A percentile compares a stretch with the other conserved stretches of the same genome.
Evolutionary conservation across 2,888 invertebrate species (phyloP).

Genomic region (Andrena bicolor): DNA sequence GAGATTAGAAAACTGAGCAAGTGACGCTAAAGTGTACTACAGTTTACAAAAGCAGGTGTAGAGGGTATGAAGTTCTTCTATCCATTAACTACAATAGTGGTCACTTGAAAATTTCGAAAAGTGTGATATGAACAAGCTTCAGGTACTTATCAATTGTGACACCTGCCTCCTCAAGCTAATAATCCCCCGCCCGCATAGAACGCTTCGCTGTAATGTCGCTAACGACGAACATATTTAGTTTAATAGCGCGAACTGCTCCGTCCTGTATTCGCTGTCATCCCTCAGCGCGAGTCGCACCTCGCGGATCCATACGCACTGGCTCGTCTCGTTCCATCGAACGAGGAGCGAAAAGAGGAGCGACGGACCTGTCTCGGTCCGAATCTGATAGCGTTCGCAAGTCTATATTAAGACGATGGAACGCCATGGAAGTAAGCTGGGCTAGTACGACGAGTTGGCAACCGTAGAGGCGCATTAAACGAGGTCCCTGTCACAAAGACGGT

Average conservation of each 20-base stretch:
- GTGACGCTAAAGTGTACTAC: background rate
- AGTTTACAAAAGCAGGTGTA: background rate
- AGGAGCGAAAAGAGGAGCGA: slow-evolving; percentile 36
- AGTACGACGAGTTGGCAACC: slow-evolving; percentile 56
- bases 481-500: slow-evolving; percentile 81
- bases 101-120: too few relatives aligned
- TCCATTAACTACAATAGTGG: too few relatives aligned
- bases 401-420: slow-evolving; percentile 82
- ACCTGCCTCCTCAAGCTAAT: too few relatives aligned
- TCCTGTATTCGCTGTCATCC: too few relatives aligned
- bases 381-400: slow-evolving; percentile 81
- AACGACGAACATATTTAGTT: too few relatives aligned
- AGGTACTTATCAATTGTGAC: too few relatives aligned
- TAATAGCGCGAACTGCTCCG: too few relatives aligned
- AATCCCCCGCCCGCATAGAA: too few relatives aligned
- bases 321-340: slow-evolving; percentile 39
- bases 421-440: slow-evolving; percentile 82
- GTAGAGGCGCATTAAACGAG: slow-evolving; percentile 64
- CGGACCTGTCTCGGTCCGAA: slow-evolving; percentile 65
- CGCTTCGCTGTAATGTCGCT: too few relatives aligned
- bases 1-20: background rate
- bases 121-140: too few relatives aligned
- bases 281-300: too few relatives aligned
- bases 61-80: too few relatives aligned
- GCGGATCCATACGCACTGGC: background rate